These are phyloP conservation scores for Parambassis ranga DNA, from an alignment of 2,797 vertebrate species.

Conservation along the genomic window DNA sequence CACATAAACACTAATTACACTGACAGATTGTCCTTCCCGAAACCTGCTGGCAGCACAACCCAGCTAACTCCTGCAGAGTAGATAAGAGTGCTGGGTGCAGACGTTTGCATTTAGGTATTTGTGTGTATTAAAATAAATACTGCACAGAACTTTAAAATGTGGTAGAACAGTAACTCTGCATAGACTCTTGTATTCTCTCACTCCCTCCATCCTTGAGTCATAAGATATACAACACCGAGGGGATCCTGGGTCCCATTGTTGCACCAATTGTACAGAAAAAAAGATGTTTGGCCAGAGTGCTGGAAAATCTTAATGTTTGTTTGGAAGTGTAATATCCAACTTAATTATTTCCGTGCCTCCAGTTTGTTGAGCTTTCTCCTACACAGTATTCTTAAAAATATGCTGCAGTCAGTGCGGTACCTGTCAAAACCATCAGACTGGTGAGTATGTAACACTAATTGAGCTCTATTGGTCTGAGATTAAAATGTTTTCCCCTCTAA, in stretches of 20 bases:
- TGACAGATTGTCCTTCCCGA: conserved; percentile 49
- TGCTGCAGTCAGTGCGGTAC: conserved; percentile 3
- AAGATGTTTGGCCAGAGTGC: conserved; percentile 46
- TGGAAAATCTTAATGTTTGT: conserved; percentile 69
- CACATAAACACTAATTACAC: conserved; percentile 64
- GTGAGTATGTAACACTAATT: conserved; percentile 7
- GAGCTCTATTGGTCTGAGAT: conserved; percentile 1
- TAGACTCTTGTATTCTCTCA: conserved; percentile 1
- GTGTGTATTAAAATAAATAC: conserved; percentile 9
- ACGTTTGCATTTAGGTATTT: neutral
- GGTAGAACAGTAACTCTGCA: conserved; percentile 28
- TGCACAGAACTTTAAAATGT: neutral
- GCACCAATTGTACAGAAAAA: conserved; percentile 41
- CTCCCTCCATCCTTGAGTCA: conserved; percentile 31
- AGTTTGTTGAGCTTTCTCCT: conserved; percentile 30
- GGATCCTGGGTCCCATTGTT: conserved; percentile 52
- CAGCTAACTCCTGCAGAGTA: conserved; percentile 26
- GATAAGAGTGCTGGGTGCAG: neutral
- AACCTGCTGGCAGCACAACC: conserved; percentile 31
- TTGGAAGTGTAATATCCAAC: conserved; percentile 54
- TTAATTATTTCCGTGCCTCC: conserved; percentile 56
- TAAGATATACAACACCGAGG: conserved; percentile 42
- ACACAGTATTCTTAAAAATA: conserved; percentile 18
- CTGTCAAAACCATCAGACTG: conserved; percentile 13
- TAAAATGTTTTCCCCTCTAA: conserved; percentile 7